phyloP scores from a whole-genome alignment of 2,888 invertebrate genomes.

The Perdita meconis region DNA sequence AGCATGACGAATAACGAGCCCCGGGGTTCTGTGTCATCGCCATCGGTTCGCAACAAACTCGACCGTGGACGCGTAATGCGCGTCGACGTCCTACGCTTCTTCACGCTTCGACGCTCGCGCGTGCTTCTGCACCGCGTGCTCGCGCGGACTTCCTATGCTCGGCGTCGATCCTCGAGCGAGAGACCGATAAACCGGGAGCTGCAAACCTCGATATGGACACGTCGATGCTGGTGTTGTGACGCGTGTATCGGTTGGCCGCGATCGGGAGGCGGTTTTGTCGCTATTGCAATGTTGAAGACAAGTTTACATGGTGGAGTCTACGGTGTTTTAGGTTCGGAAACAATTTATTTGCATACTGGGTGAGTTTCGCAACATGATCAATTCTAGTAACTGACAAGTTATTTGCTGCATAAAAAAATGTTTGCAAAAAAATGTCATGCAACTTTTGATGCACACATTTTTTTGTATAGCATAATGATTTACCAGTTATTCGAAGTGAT shows the following conservation, averaged over 20 bases:
- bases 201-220: constrained; percentile 14
- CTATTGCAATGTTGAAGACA: no score
- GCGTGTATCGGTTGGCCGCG: constrained; percentile 34
- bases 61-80: constrained; percentile 21
- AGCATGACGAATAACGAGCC: constrained; percentile 71
- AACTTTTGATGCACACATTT: no score
- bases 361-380: no score
- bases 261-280: constrained; percentile 16
- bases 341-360: no score
- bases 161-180: background rate
- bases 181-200: constrained; percentile 49
- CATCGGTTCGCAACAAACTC: constrained; percentile 41
- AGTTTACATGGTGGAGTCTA: no score
- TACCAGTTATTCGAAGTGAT: no score
- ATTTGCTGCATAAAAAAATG: no score
- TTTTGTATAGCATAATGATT: no score
- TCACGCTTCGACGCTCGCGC: background rate
- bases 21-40: constrained; percentile 75
- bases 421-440: no score
- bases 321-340: no score
- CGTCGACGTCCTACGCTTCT: constrained; percentile 6
- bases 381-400: no score
- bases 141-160: background rate
- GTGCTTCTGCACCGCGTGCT: no score
- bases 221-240: constrained; percentile 8